Conservation (phyloP, 2,113 vertebrate species). For the Oreotragus oreotragus region DNA sequence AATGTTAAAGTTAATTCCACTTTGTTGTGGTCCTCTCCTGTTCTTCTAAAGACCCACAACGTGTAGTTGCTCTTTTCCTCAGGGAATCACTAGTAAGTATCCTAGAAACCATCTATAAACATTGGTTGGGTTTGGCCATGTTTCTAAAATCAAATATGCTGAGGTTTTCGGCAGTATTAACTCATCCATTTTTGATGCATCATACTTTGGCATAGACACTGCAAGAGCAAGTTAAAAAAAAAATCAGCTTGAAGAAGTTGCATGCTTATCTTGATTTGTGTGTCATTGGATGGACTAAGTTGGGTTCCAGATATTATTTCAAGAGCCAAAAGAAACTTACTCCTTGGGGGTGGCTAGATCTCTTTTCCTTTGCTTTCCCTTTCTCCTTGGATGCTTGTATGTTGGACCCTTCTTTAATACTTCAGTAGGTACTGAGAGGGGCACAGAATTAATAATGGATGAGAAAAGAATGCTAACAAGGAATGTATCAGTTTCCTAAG, state of each 20-base stretch:
- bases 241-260: not conserved
- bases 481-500: not conserved
- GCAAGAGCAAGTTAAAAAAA: not conserved
- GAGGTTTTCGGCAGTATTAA: not conserved
- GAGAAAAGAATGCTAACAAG: not conserved
- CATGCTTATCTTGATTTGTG: not conserved
- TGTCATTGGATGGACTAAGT: not conserved
- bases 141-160: not conserved
- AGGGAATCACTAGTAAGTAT: not conserved
- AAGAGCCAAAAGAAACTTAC: not conserved
- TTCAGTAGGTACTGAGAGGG: not conserved
- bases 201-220: not conserved
- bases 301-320: not conserved
- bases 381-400: not conserved
- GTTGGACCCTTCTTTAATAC: not conserved
- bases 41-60: not conserved
- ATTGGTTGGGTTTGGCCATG: not conserved
- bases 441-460: not conserved
- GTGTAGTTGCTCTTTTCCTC: not conserved
- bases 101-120: not conserved
- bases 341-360: not conserved
- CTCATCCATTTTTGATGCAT: not conserved
- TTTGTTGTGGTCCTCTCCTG: not conserved
- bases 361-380: not conserved
- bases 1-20: not conserved